These are phyloP conservation scores for Clytia hemisphaerica DNA, from an alignment of 30 jellyfish, hydroid and myxozoan genomes.

Conservation along the genomic window DNA sequence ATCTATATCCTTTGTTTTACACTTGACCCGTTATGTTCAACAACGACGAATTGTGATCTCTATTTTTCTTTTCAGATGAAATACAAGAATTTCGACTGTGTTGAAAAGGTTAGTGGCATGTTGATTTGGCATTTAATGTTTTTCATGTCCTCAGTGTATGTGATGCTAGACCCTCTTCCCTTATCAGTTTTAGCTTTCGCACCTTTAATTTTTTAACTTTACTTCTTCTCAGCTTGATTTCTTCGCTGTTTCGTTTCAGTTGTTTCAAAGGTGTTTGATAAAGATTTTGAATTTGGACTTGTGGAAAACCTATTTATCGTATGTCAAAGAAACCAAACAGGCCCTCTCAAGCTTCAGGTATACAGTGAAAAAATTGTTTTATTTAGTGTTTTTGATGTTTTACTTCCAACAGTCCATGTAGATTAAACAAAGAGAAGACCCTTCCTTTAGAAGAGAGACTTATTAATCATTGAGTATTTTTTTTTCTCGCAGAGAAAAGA, in stretches of 20 bases:
- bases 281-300: conserved; percentile 75
- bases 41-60: not conserved
- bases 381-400: not conserved
- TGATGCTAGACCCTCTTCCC: not conserved
- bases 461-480: too few species aligned
- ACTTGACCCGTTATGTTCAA: not conserved
- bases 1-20: not conserved
- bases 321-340: conserved; percentile 92
- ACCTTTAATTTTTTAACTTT: not conserved
- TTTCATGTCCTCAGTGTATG: not conserved
- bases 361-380: not conserved
- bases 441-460: not conserved
- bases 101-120: conserved; percentile 62
- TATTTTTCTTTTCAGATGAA: conserved; percentile 58
- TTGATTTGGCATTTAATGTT: not conserved
- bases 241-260: conserved; percentile 25
- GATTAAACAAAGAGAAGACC: too few species aligned
- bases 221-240: too few species aligned
- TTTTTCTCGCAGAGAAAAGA: conserved; percentile 65
- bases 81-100: conserved; percentile 76
- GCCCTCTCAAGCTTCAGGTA: conserved; percentile 85
- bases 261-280: conserved; percentile 83
- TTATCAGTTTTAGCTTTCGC: not conserved
- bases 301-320: conserved; percentile 82
- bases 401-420: too few species aligned